phyloP scores from a whole-genome alignment of 2,888 invertebrate species.

The Digitonthophagus gazella region DNA sequence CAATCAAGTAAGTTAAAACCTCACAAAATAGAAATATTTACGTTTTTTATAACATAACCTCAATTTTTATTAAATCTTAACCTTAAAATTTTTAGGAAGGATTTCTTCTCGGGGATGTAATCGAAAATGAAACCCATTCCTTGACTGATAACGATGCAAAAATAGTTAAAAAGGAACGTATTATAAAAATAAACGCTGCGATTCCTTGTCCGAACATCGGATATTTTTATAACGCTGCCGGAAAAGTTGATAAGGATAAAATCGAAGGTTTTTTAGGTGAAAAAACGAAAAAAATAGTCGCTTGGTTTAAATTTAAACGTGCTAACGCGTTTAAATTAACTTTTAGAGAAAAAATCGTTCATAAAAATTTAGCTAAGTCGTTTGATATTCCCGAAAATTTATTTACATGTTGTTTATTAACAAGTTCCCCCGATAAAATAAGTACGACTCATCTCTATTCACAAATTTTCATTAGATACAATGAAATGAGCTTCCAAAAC shows the following conservation, averaged over 20 bases:
- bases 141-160: constrained; percentile 68
- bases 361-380: constrained; percentile 60
- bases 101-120: constrained; percentile 65
- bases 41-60: constrained; percentile 17
- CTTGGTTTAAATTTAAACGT: constrained; percentile 66
- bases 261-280: constrained; percentile 56
- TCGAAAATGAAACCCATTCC: constrained; percentile 62
- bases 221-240: constrained; percentile 59
- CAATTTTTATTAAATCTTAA: background rate
- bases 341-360: constrained; percentile 62
- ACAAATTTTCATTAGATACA: constrained; percentile 62
- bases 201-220: constrained; percentile 60
- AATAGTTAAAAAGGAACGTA: constrained; percentile 59
- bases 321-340: constrained; percentile 58
- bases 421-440: constrained; percentile 54
- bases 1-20: constrained; percentile 63
- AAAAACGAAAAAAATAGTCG: constrained; percentile 57
- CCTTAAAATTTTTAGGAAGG: constrained; percentile 53
- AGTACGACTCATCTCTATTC: constrained; percentile 62
- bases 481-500: constrained; percentile 56
- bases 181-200: constrained; percentile 61
- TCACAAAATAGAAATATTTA: background rate
- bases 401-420: constrained; percentile 63
- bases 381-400: constrained; percentile 59
- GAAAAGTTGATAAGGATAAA: constrained; percentile 58